These are phyloP conservation scores for Leucozona laternaria DNA, from an alignment of 2,888 invertebrate genomes.

Conservation along the genomic window DNA sequence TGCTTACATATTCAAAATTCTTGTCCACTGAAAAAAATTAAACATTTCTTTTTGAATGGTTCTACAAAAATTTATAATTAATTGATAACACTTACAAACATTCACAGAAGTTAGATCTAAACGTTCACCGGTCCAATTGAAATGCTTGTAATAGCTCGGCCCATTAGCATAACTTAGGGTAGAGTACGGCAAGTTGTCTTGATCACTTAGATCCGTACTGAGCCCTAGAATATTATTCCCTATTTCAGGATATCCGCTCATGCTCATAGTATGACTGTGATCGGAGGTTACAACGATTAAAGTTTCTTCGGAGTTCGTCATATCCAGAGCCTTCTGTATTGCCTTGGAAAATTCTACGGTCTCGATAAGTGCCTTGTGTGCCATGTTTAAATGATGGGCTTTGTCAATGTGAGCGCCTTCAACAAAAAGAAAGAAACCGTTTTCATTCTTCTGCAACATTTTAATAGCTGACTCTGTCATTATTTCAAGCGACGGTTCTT, in stretches of 20 bases:
- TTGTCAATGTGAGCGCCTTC: constrained; percentile 90
- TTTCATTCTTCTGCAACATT: constrained; percentile 85
- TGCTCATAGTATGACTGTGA: constrained; percentile 90
- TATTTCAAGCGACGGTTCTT: constrained; percentile 87
- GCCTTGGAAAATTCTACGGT: constrained; percentile 90
- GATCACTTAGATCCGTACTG: constrained; percentile 81
- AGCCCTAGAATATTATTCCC: constrained; percentile 84
- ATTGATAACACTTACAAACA: constrained; percentile 64
- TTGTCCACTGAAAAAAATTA: constrained; percentile 23
- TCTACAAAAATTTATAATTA: neutral
- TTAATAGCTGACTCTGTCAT: constrained; percentile 88
- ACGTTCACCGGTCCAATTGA: constrained; percentile 62
- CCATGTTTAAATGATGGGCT: constrained; percentile 89
- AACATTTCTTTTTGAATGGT: neutral
- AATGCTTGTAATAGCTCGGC: constrained; percentile 82
- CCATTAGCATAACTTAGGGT: constrained; percentile 91
- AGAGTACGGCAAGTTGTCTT: constrained; percentile 85
- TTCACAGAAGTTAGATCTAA: constrained; percentile 47
- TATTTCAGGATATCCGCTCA: constrained; percentile 88
- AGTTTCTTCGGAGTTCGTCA: constrained; percentile 89
- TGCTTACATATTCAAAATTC: constrained; percentile 15
- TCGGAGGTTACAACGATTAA: constrained; percentile 91
- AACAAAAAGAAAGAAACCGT: constrained; percentile 86
- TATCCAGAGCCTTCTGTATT: constrained; percentile 85
- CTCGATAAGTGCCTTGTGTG: constrained; percentile 89